These are phyloP conservation scores for Crocallis elinguaria DNA, from an alignment of 2,888 invertebrate genomes.

Conservation along the genomic window DNA sequence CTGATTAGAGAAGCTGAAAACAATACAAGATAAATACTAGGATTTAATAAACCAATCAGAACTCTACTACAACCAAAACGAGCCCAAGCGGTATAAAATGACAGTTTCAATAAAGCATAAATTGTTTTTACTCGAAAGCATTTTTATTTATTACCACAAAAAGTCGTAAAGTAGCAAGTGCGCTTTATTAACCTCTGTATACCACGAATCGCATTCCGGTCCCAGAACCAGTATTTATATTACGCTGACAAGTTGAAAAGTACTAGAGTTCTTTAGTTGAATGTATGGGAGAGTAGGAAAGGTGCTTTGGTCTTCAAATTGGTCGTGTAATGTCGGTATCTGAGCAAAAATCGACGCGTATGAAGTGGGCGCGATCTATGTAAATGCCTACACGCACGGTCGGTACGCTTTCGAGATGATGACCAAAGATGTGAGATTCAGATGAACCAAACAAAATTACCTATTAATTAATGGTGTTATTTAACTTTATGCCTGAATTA, in stretches of 20 bases:
- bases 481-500: no score
- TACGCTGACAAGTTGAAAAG: constrained; percentile 26
- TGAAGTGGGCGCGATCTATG: constrained; percentile 75
- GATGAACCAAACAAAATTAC: constrained; percentile 54
- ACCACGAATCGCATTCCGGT: constrained; percentile 58
- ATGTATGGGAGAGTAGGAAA: constrained; percentile 1
- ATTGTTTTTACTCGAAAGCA: constrained; percentile 71
- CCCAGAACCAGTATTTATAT: constrained; percentile 47
- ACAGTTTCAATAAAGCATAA: constrained; percentile 64
- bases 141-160: constrained; percentile 78
- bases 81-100: constrained; percentile 52
- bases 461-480: no score
- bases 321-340: constrained; percentile 67
- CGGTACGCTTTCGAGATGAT: constrained; percentile 73
- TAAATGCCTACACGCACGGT: constrained; percentile 77
- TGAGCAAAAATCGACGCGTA: constrained; percentile 68
- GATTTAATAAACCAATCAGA: not conserved
- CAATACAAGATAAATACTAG: no score
- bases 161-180: constrained; percentile 81
- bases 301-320: constrained; percentile 3
- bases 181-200: constrained; percentile 77
- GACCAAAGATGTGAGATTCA: constrained; percentile 61
- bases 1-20: no score
- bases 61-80: constrained; percentile 28
- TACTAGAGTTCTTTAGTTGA: not conserved